Evolutionary conservation across 2,113 vertebrate genomes (phyloP).

Genomic region (Columba janthina): DNA sequence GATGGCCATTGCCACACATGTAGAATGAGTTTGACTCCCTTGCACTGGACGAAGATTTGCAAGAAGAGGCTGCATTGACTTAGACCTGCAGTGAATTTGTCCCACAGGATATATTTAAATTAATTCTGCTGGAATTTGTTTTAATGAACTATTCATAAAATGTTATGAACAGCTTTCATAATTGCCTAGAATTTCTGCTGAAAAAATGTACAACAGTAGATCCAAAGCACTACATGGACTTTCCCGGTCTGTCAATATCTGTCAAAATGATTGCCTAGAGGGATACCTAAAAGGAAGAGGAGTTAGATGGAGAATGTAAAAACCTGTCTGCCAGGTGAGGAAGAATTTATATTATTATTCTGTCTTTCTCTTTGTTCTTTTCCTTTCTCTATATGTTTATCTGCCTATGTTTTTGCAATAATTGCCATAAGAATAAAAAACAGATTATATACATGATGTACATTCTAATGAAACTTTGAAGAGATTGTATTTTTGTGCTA

Average conservation of each 20-base stretch:
- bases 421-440: neutral
- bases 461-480: neutral
- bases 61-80: neutral
- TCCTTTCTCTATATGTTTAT: neutral
- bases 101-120: neutral
- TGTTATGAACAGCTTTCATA: neutral
- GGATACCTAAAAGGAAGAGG: neutral
- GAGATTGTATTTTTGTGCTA: neutral
- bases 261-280: neutral
- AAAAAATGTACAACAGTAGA: neutral
- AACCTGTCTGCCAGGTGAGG: neutral
- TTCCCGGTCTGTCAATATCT: slow-evolving; percentile 5
- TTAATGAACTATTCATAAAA: slow-evolving; percentile 29
- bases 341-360: neutral
- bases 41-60: neutral
- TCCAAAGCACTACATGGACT: neutral
- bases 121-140: neutral
- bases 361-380: neutral
- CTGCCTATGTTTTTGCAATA: neutral
- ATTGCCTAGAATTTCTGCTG: neutral
- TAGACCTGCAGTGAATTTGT: neutral
- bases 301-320: neutral
- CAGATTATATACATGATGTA: neutral
- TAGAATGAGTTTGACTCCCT: neutral
- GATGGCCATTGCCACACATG: neutral